Conservation (phyloP, 2,888 invertebrate genomes). For the Lepidochitona cinerea region DNA sequence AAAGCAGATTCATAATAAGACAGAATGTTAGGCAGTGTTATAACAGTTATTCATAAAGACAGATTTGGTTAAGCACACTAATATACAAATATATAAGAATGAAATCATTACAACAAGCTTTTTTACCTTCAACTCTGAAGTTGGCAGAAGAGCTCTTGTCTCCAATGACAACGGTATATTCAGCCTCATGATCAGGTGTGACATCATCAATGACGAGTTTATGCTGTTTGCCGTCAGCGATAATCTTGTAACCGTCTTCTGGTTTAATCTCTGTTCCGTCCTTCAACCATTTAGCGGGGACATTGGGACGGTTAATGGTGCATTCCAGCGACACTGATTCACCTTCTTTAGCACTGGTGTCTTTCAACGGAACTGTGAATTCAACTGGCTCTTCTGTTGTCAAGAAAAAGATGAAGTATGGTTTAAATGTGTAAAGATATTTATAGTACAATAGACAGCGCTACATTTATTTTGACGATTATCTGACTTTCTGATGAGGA, state of each 20-base stretch:
- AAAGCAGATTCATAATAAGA: too few species aligned
- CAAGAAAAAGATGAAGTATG: too few species aligned
- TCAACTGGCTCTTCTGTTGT: constrained; percentile 13
- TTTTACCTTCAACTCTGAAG: constrained; percentile 56
- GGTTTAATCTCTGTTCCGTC: constrained; percentile 88
- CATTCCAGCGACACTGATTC: constrained; percentile 30
- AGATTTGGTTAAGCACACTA: too few species aligned
- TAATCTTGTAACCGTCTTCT: constrained; percentile 27
- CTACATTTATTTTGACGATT: too few species aligned
- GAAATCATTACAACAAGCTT: too few species aligned
- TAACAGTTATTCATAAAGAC: too few species aligned
- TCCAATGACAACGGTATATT: constrained; percentile 50
- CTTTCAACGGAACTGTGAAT: constrained; percentile 12
- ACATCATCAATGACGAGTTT: constrained; percentile 83
- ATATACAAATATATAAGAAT: too few species aligned
- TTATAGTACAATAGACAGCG: too few species aligned
- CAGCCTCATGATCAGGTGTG: constrained; percentile 70
- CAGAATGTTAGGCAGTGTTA: too few species aligned
- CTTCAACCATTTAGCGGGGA: constrained; percentile 76
- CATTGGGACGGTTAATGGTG: not conserved
- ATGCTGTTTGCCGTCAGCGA: constrained; percentile 20
- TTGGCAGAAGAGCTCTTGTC: constrained; percentile 50
- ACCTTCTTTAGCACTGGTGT: constrained; percentile 29
- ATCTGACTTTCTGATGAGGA: too few species aligned
- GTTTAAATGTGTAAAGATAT: too few species aligned